phyloP scores from a whole-genome alignment of 2,797 vertebrate species.

The Coendou prehensilis region DNA sequence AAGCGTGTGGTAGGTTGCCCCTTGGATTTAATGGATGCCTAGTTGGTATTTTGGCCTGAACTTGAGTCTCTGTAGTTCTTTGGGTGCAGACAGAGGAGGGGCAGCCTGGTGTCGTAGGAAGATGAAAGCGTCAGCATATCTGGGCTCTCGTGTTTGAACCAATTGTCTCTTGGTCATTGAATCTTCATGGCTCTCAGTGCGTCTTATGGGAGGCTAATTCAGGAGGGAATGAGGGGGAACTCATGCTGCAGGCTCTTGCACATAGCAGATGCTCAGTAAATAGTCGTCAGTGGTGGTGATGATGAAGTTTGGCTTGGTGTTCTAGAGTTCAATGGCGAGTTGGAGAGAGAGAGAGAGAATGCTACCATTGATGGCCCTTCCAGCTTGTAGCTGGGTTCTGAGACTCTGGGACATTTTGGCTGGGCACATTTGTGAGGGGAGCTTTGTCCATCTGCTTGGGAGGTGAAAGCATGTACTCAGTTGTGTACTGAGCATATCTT shows the following conservation, averaged over 20 bases:
- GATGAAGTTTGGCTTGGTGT: background rate
- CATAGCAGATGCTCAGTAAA: background rate
- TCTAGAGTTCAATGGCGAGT: background rate
- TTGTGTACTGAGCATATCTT: background rate
- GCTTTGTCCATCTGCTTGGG: background rate
- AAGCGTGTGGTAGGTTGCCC: background rate
- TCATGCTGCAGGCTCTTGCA: rapidly evolving
- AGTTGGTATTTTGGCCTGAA: background rate
- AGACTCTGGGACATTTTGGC: slow-evolving; percentile 7
- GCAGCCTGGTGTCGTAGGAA: background rate
- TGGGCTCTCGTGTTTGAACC: background rate
- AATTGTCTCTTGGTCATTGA: background rate
- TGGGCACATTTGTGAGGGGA: background rate
- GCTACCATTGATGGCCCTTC: background rate
- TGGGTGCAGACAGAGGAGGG: background rate
- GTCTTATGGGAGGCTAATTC: background rate
- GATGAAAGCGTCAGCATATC: background rate
- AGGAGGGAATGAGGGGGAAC: background rate
- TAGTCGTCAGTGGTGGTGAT: background rate
- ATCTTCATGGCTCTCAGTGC: background rate
- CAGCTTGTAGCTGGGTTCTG: background rate
- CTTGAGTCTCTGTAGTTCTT: background rate
- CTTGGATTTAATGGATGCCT: background rate
- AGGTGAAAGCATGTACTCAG: background rate
- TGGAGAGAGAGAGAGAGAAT: background rate